Conservation (phyloP, 2,888 invertebrate species). For the Catocala nupta region DNA sequence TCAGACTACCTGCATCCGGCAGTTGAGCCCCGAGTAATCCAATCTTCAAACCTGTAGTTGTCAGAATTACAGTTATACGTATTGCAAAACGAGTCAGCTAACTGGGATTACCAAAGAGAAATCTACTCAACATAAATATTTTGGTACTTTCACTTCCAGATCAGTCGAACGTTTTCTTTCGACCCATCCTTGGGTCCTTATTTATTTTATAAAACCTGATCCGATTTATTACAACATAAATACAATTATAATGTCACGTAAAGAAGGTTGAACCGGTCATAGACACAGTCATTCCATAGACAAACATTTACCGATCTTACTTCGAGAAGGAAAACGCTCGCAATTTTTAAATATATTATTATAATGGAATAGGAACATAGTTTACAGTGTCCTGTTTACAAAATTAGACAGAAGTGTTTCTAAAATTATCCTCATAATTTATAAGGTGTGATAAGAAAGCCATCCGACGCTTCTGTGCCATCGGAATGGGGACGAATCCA, state of each 20-base stretch:
- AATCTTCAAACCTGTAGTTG: not conserved
- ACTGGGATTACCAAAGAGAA: not conserved
- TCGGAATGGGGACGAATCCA: conserved; percentile 28
- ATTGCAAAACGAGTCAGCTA: not conserved
- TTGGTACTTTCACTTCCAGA: not conserved
- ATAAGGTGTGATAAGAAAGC: conserved; percentile 21
- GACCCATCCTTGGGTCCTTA: not conserved
- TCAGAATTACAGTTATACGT: too few species aligned
- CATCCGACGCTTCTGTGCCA: conserved; percentile 17
- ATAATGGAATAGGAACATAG: too few species aligned
- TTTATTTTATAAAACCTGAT: conserved; percentile 8
- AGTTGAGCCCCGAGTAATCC: conserved; percentile 19
- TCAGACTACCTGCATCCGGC: conserved; percentile 27
- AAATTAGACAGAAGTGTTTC: conserved; percentile 21
- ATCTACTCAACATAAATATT: not conserved
- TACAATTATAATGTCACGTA: conserved; percentile 9
- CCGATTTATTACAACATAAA: conserved; percentile 12
- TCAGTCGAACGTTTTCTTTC: not conserved
- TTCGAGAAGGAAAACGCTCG: too few species aligned
- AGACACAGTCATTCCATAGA: not conserved
- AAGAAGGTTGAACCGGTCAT: conserved; percentile 17
- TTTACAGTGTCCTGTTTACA: not conserved
- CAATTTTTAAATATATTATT: too few species aligned
- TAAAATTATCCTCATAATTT: conserved; percentile 27
- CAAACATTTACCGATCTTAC: too few species aligned